These are phyloP conservation scores for Calcarius lapponicus DNA, from an alignment of 2,797 vertebrate species.

Conservation along the genomic window DNA sequence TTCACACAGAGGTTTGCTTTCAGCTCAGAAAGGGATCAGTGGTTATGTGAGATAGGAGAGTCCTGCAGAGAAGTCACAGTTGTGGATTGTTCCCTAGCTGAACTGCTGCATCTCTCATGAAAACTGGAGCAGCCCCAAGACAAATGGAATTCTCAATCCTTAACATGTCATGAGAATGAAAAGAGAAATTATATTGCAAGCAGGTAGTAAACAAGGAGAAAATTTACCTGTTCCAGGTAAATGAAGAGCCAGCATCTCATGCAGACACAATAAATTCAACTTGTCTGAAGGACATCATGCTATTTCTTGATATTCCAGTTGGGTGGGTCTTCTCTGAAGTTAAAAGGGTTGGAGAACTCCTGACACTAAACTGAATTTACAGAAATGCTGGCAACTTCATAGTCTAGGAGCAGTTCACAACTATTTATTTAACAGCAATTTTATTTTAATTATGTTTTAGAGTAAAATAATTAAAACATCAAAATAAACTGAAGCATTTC, in stretches of 20 bases:
- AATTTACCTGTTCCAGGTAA: not conserved
- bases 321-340: not conserved
- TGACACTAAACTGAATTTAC: not conserved
- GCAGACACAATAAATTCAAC: not conserved
- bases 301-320: not conserved
- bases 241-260: not conserved
- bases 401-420: not conserved
- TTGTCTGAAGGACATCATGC: not conserved
- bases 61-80: not conserved
- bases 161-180: not conserved
- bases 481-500: not conserved
- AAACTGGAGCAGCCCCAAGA: not conserved
- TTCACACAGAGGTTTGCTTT: constrained; percentile 53
- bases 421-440: not conserved
- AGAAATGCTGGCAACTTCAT: not conserved
- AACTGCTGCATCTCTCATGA: not conserved
- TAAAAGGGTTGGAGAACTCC: not conserved
- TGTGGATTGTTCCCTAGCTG: not conserved
- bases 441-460: not conserved
- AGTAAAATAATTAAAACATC: not conserved
- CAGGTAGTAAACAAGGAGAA: not conserved
- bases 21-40: constrained; percentile 27
- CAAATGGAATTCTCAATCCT: not conserved
- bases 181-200: not conserved
- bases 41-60: constrained; percentile 14